Evolutionary conservation across 2,888 invertebrate species (phyloP).

Genomic region (Drosophila anomalipes): DNA sequence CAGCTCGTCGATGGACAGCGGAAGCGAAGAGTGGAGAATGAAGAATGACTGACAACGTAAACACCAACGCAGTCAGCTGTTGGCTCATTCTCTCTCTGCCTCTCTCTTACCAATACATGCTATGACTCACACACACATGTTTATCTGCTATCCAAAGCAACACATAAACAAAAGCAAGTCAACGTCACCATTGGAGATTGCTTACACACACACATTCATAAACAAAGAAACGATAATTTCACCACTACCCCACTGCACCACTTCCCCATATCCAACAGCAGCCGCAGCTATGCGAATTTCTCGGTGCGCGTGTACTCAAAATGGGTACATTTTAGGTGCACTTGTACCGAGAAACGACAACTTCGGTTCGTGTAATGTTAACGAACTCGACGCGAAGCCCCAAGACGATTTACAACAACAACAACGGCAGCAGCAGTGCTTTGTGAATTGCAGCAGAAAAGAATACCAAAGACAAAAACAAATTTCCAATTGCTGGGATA

Average conservation of each 20-base stretch:
- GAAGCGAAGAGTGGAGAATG: background rate
- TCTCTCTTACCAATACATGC: slow-evolving; percentile 26
- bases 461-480: slow-evolving; percentile 36
- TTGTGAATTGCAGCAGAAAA: slow-evolving; percentile 16
- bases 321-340: slow-evolving; percentile 73
- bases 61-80: slow-evolving; percentile 44
- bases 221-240: slow-evolving; percentile 50
- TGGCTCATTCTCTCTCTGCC: slow-evolving; percentile 6
- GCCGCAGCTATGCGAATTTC: slow-evolving; percentile 46
- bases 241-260: slow-evolving; percentile 18
- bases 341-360: slow-evolving; percentile 38
- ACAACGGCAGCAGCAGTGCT: slow-evolving; percentile 27
- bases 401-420: slow-evolving; percentile 21
- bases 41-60: background rate
- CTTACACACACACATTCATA: slow-evolving; percentile 4
- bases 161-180: slow-evolving; percentile 7
- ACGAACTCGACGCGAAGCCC: slow-evolving; percentile 67
- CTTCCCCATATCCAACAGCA: slow-evolving; percentile 2
- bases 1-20: slow-evolving; percentile 2
- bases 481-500: background rate
- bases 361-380: slow-evolving; percentile 62
- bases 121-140: background rate
- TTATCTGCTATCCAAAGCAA: slow-evolving; percentile 29
- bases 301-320: slow-evolving; percentile 75
- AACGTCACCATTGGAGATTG: slow-evolving; percentile 39